Conservation (phyloP, 2,888 invertebrate genomes). For the Phymatocera aterrima region DNA sequence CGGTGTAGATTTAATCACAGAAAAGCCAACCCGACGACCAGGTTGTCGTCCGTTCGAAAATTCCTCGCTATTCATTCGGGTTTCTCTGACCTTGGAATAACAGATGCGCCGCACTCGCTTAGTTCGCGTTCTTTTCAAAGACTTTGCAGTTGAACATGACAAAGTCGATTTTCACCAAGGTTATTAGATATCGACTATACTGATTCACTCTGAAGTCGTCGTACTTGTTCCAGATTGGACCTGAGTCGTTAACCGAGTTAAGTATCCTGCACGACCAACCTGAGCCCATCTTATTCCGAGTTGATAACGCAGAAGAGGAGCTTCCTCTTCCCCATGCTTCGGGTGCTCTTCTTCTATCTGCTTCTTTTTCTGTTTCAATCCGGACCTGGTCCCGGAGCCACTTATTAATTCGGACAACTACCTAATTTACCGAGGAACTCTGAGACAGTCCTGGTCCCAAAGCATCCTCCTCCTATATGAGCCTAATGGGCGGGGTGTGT, state of each 20-base stretch:
- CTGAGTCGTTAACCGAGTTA: slow-evolving; percentile 40
- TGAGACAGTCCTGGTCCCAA: slow-evolving; percentile 48
- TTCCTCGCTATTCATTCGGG: slow-evolving; percentile 19
- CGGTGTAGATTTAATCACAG: slow-evolving; percentile 22
- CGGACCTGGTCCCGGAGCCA: slow-evolving; percentile 48
- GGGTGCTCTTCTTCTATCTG: neutral
- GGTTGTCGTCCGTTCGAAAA: slow-evolving; percentile 34
- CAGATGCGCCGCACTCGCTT: slow-evolving; percentile 2
- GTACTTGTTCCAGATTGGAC: slow-evolving; percentile 34
- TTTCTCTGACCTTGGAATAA: slow-evolving; percentile 22
- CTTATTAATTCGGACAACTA: slow-evolving; percentile 55
- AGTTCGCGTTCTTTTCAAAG: slow-evolving; percentile 8
- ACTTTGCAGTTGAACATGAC: neutral
- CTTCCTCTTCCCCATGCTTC: slow-evolving; percentile 9
- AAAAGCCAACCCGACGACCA: slow-evolving; percentile 45
- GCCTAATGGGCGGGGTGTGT: slow-evolving; percentile 46
- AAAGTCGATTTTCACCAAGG: slow-evolving; percentile 26
- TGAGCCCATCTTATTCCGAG: slow-evolving; percentile 31
- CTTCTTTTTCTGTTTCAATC: neutral
- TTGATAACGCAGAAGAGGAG: slow-evolving; percentile 18
- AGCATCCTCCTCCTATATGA: slow-evolving; percentile 44
- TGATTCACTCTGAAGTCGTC: slow-evolving; percentile 22
- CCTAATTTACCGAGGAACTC: slow-evolving; percentile 47
- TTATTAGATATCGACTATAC: slow-evolving; percentile 38
- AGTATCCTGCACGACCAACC: slow-evolving; percentile 3